Percentiles rank a stretch among this genome's conserved stretches.
phyloP scores from a whole-genome alignment of 1,140 invertebrate species.

The Chymomyza costata region DNA sequence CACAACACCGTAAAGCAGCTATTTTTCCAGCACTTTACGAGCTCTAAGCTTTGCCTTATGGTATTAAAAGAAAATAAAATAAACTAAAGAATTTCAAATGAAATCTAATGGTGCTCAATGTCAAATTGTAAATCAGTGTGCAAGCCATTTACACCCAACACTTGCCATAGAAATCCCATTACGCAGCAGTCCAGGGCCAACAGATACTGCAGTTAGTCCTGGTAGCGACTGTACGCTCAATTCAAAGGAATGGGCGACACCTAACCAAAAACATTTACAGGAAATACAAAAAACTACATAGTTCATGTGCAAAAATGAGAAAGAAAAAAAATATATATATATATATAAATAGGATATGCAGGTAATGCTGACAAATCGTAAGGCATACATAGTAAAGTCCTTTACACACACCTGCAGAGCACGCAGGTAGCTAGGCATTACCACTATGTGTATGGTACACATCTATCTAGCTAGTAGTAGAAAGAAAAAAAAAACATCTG shows the following conservation, averaged over 20 bases:
- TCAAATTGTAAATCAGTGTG: conserved; percentile 30
- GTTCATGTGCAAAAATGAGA: conserved; percentile 39
- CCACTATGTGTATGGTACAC: conserved; percentile 21
- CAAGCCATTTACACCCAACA: too few relatives aligned
- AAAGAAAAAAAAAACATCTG: conserved; percentile 68
- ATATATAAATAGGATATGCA: conserved; percentile 60
- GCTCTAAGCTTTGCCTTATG: too few relatives aligned
- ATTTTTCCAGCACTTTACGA: too few relatives aligned
- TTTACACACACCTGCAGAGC: conserved; percentile 42
- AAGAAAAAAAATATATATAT: too few relatives aligned
- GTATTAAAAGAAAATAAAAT: conserved; percentile 2
- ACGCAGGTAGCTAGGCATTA: conserved; percentile 55
- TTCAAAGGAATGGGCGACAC: conserved; percentile 29
- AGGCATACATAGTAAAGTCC: conserved; percentile 8
- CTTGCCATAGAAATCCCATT: conserved; percentile 7
- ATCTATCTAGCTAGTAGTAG: conserved; percentile 38
- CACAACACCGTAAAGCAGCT: too few relatives aligned
- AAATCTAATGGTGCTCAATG: conserved; percentile 41
- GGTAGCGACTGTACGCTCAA: conserved; percentile 60
- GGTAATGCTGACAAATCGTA: conserved; percentile 37
- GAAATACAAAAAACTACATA: conserved; percentile 63
- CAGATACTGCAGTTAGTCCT: conserved; percentile 19
- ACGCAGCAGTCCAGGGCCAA: background rate
- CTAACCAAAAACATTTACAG: conserved; percentile 34
- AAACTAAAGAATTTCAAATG: conserved; percentile 41